Evolutionary conservation across 2,888 invertebrate genomes (phyloP).

Genomic region (Marronus borbonicus): DNA sequence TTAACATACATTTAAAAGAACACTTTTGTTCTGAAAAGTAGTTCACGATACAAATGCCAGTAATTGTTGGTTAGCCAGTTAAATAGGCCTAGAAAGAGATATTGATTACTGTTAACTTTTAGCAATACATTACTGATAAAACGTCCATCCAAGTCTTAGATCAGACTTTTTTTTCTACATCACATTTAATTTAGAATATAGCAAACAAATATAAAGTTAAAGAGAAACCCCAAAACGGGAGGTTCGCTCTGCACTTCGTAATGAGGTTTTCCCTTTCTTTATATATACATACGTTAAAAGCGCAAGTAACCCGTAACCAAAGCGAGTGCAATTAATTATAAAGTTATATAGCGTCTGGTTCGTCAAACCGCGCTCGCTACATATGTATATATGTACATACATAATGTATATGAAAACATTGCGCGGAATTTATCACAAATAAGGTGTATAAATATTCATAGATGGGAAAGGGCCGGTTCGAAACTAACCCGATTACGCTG

Average conservation of each 20-base stretch:
- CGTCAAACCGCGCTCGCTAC: conserved; percentile 2
- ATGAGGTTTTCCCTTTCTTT: conserved; percentile 9
- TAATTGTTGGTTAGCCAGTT: no score
- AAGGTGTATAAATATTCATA: conserved; percentile 33
- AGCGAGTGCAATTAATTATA: conserved; percentile 20
- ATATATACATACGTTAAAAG: background rate
- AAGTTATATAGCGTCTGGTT: conserved; percentile 14
- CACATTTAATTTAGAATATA: no score
- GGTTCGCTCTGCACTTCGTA: background rate
- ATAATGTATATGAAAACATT: conserved; percentile 2
- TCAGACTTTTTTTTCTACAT: no score
- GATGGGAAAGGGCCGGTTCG: conserved; percentile 15
- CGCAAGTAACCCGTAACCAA: background rate
- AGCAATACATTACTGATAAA: no score
- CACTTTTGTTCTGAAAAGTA: no score
- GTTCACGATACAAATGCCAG: no score
- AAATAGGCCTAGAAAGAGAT: no score
- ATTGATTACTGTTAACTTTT: no score
- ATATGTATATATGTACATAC: conserved; percentile 2
- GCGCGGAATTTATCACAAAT: conserved; percentile 13
- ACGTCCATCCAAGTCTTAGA: no score
- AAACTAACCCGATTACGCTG: conserved; percentile 38
- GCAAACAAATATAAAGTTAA: no score
- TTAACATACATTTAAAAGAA: no score
- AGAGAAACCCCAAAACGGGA: background rate